Conservation (phyloP, 2,888 invertebrate genomes). For the Schizaphis graminum region DNA sequence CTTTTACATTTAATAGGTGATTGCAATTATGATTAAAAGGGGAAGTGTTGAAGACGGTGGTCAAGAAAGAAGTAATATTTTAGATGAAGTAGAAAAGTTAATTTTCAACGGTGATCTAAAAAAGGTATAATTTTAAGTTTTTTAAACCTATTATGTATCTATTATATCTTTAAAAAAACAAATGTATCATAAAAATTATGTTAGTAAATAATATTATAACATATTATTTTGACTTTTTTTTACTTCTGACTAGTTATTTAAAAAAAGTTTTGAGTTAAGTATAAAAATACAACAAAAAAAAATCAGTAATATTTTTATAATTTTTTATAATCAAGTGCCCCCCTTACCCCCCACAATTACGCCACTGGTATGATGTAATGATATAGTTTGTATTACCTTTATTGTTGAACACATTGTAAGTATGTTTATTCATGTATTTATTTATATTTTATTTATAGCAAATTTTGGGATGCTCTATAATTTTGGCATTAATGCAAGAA, state of each 20-base stretch:
- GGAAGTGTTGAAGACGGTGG: constrained; percentile 83
- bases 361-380: background rate
- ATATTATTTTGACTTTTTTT: no score
- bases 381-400: background rate
- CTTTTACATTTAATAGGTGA: constrained; percentile 76
- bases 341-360: no score
- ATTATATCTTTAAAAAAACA: background rate
- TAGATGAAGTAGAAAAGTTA: constrained; percentile 83
- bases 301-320: no score
- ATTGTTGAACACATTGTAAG: background rate
- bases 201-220: background rate
- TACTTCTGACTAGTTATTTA: no score
- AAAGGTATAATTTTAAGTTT: constrained; percentile 73
- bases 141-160: background rate
- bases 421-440: background rate
- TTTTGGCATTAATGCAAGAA: constrained; percentile 88
- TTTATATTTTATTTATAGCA: constrained; percentile 74
- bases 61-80: constrained; percentile 77
- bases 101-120: constrained; percentile 79
- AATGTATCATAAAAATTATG: background rate
- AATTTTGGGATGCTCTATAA: constrained; percentile 86
- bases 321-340: no score
- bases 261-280: background rate
- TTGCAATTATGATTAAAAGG: constrained; percentile 90
- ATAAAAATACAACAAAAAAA: background rate